Percentiles rank a stretch among this genome's conserved stretches.
Evolutionary conservation across 1,140 invertebrate species (phyloP).

Genomic region (Drosophila sp.): DNA sequence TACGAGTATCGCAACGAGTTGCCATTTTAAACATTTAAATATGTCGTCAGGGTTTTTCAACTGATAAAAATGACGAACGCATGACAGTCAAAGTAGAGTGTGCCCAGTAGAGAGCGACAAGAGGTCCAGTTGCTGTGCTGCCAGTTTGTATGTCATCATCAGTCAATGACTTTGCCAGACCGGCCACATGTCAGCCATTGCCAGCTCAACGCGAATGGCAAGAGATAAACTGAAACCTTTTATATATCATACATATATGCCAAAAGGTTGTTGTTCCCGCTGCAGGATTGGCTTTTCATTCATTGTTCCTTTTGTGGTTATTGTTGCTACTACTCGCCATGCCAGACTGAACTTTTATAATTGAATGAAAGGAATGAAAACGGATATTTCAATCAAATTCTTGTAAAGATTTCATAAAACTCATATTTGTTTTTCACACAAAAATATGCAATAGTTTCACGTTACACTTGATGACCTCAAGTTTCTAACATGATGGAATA

Average conservation of each 20-base stretch:
- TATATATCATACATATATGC: not conserved
- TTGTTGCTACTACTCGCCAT: not conserved
- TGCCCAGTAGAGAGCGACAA: not conserved
- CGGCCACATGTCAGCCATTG: not conserved
- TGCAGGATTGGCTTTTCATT: slow-evolving; percentile 7
- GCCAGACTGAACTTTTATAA: slow-evolving; percentile 3
- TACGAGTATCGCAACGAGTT: slow-evolving; percentile 15
- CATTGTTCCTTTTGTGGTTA: slow-evolving; percentile 3
- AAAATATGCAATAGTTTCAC: not conserved
- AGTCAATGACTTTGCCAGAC: slow-evolving; percentile 23
- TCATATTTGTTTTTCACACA: not conserved
- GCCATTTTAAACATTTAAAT: slow-evolving; percentile 30
- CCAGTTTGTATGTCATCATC: slow-evolving; percentile 34
- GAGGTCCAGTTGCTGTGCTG: not conserved
- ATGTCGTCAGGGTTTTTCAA: slow-evolving; percentile 21
- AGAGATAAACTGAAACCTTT: not conserved
- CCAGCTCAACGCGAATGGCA: not conserved
- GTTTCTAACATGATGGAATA: too few relatives aligned
- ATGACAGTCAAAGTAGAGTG: not conserved
- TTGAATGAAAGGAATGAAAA: slow-evolving; percentile 1
- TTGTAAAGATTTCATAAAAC: not conserved
- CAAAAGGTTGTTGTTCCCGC: not conserved
- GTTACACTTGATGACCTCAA: not conserved
- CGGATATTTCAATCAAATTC: not conserved
- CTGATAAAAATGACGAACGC: slow-evolving; percentile 20